phyloP scores from a whole-genome alignment of 1,140 invertebrate species.

The Drosophila varians region DNA sequence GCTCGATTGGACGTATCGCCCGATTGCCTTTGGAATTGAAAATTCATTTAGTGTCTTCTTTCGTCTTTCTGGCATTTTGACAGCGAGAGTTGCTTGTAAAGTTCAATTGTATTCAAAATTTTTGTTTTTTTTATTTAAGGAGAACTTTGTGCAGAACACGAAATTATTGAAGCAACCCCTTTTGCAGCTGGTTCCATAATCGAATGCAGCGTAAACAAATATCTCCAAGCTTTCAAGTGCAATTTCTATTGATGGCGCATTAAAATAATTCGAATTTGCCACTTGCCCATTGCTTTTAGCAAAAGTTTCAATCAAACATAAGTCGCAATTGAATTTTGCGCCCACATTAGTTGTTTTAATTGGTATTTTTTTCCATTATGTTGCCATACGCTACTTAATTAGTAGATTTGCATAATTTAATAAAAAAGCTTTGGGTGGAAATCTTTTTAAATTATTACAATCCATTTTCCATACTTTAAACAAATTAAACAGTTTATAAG shows the following conservation, averaged over 20 bases:
- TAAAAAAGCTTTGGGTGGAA: no score
- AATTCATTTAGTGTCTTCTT: conserved; percentile 52
- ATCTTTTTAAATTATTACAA: no score
- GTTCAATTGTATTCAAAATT: background rate
- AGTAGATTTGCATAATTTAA: no score
- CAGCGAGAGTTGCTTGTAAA: conserved; percentile 3
- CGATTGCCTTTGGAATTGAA: conserved; percentile 61
- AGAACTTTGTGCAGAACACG: background rate
- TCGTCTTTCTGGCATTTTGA: conserved; percentile 47
- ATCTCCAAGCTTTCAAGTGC: conserved; percentile 30
- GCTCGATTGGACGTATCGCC: conserved; percentile 48
- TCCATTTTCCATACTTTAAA: no score
- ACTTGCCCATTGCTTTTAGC: conserved; percentile 15
- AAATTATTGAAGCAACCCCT: background rate
- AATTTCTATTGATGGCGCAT: conserved; percentile 49
- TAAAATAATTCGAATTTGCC: conserved; percentile 36
- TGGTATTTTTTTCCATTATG: background rate
- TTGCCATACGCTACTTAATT: no score
- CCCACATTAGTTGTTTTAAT: background rate
- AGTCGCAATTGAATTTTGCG: conserved; percentile 12
- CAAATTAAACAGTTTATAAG: no score
- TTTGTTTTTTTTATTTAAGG: background rate
- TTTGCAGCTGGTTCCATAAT: background rate
- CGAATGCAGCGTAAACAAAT: conserved; percentile 30
- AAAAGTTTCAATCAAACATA: background rate